Evolutionary conservation across 37 sponge, comb jelly and placozoan genomes (phyloP), one percentile per base, ranked within the genome.

Genomic region (Amphimedon queenslandica): DNA sequence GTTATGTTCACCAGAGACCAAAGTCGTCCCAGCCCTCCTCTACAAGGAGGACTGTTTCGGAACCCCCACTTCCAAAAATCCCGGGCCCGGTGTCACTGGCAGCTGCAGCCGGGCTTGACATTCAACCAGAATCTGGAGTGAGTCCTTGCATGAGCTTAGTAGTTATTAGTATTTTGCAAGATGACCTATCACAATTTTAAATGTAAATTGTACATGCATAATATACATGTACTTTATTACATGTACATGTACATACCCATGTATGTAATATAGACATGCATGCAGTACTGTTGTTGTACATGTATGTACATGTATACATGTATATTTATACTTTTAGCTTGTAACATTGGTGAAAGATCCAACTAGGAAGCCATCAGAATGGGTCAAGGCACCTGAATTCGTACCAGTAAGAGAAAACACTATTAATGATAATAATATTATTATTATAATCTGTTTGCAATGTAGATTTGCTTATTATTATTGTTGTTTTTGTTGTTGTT

Each of bases 341-440:
- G 82, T 76, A 57, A 63, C 82, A 0, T 57, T 81, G 60, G 72
- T 16, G 40, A 77, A 77, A 25, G 78, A 87, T 55, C 82, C 81
- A 23, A 64, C 81, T 20, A 81, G 70, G 31, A 68, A 67, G 13
- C 82, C 82, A 43, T 69, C 63, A 27, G 75, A 83, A 30, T 88
- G 89, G 88, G 71, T 61, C 25, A 58, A 82, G 31, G 92, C 92
- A 24, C 35, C 84, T 36, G 88, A 87, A 55, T 82, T 92, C 78
- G 71, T 92, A 36, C 81, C 88, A n/a, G 92, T 87, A 87, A 83
- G 84, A 66, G n/a, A n/a, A n/a, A n/a, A n/a, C n/a, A n/a, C n/a
- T n/a, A n/a, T n/a, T n/a, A n/a, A n/a, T n/a, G n/a, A n/a, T n/a
- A n/a, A n/a, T n/a, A n/a, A n/a, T n/a, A n/a, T n/a, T n/a, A n/a